Percentiles rank a stretch among this genome's conserved stretches.
Conservation (phyloP, 2,113 vertebrate species). For the Callithrix jacchus region DNA sequence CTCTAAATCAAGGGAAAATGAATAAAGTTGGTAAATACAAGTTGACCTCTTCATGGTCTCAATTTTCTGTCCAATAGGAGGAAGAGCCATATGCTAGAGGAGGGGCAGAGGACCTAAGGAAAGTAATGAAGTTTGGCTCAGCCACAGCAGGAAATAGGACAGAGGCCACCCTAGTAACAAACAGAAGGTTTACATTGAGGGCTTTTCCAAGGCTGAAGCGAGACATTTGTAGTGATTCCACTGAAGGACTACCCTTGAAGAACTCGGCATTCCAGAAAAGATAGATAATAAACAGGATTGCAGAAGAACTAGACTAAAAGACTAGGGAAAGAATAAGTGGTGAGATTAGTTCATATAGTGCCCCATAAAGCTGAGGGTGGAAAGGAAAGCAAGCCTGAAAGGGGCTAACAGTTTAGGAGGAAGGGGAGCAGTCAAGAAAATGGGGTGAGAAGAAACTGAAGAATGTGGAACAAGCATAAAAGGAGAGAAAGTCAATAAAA, state of each 20-base stretch:
- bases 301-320: not conserved
- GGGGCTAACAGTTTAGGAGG: not conserved
- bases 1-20: not conserved
- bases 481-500: not conserved
- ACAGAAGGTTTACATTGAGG: not conserved
- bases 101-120: not conserved
- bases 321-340: not conserved
- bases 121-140: not conserved
- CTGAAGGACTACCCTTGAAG: not conserved
- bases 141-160: not conserved
- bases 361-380: not conserved
- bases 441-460: not conserved
- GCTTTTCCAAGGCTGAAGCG: not conserved
- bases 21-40: not conserved
- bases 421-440: not conserved
- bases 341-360: not conserved
- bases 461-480: not conserved
- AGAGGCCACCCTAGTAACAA: not conserved
- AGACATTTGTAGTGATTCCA: not conserved
- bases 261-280: constrained; percentile 27
- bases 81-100: not conserved
- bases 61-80: not conserved
- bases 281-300: not conserved
- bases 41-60: not conserved
- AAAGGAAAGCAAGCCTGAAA: not conserved